Conservation (phyloP, 2,888 invertebrate genomes). For the Tenthredo notha region DNA sequence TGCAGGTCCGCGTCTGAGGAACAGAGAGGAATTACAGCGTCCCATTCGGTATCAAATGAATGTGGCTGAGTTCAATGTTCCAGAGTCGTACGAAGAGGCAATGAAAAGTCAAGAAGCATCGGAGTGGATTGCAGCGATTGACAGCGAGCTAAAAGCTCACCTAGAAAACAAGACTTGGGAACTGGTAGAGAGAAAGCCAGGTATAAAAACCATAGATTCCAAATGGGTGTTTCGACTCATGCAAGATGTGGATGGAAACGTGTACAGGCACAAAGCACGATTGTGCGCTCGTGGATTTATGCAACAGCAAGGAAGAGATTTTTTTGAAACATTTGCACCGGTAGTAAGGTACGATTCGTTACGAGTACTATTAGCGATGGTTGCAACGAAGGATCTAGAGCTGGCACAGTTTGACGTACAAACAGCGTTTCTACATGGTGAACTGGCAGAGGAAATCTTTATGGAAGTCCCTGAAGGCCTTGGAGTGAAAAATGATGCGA, state of each 20-base stretch:
- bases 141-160: constrained; percentile 55
- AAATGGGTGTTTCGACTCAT: constrained; percentile 50
- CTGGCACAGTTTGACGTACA: constrained; percentile 22
- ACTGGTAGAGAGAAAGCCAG: neutral
- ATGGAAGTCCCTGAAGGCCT: constrained; percentile 43
- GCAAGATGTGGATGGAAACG: neutral
- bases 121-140: neutral
- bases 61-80: neutral
- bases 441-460: constrained; percentile 4
- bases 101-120: neutral
- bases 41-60: neutral
- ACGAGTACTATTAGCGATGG: constrained; percentile 23
- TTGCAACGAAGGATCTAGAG: neutral
- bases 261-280: constrained; percentile 47
- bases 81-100: constrained; percentile 36
- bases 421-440: constrained; percentile 35
- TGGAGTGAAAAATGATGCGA: neutral
- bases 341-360: constrained; percentile 30
- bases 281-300: constrained; percentile 51
- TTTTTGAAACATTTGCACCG: constrained; percentile 14
- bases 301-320: constrained; percentile 7
- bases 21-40: neutral
- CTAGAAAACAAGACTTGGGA: constrained; percentile 49
- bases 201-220: constrained; percentile 34
- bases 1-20: neutral